Evolutionary conservation across 2,888 invertebrate species (phyloP), one percentile per base, ranked within the genome.

Genomic region (Acleris sparsana): DNA sequence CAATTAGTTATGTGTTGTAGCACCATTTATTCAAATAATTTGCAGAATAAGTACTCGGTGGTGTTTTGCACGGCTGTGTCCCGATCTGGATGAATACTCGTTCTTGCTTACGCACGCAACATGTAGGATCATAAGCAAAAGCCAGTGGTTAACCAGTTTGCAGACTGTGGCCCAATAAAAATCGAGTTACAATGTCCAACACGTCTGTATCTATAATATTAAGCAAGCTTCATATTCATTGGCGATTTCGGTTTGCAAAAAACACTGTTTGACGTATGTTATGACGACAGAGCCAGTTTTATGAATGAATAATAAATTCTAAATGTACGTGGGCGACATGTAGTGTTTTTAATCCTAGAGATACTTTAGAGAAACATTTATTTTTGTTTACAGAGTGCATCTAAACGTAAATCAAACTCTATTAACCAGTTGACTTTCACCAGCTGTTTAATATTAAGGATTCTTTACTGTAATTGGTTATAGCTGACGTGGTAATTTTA

Each of bases 221-320:
- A 33, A 29, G 13, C 49, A 49, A 22, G 61, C 46, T 61, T 52
- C 52, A 52, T 25, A 18, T 58, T 70, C 70, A 53, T 68, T 66
- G 72, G 53, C 29, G 68, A 65, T 73, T 80, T 82, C 76, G 75
- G 69, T 75, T 80, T 78, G 76, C 75, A 75, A 80, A 80, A 65
- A 75, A 71, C 44, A 49, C 22, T 39, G 69, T 72, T 72, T 80
- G 80, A 75, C 82, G 79, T 69, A 75, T 66, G 68, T 68, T 63
- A 51, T 76, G 73, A 71, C 72, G 72, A 65, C 57, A 43, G 46
- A 48, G 39, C 13, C 46, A 20, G 51, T 63, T 62, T 63, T 57
- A 25, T 66, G 68, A 70, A 70, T 68, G 70, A 70, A 68, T 70
- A 70, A 70, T 55, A 70, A 55, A 66, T 67, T 29, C 22, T 16